Evolutionary conservation across 2,888 invertebrate species (phyloP).

Genomic region (Cactoblastis cactorum): DNA sequence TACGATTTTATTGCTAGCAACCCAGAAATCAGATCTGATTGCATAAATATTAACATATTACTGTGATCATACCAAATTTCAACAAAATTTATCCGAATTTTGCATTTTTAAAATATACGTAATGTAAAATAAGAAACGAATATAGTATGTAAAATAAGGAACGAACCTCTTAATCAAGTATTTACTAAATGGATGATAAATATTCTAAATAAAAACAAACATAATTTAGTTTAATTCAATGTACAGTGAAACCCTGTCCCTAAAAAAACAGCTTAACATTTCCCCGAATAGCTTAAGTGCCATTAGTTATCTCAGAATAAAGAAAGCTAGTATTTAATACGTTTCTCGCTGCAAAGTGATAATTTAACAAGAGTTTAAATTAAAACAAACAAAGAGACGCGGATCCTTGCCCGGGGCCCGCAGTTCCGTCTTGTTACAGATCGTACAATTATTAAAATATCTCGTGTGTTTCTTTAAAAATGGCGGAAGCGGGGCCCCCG

Average conservation of each 20-base stretch:
- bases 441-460: slow-evolving; percentile 17
- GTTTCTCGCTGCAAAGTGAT: background rate
- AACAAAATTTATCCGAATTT: too few species aligned
- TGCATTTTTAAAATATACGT: too few species aligned
- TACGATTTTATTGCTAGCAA: background rate
- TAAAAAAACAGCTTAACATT: background rate
- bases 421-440: slow-evolving; percentile 5
- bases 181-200: too few species aligned
- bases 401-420: background rate
- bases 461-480: slow-evolving; percentile 18
- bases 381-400: slow-evolving; percentile 4
- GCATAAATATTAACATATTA: too few species aligned
- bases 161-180: too few species aligned
- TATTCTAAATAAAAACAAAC: too few species aligned
- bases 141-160: too few species aligned
- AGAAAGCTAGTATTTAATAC: background rate
- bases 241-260: too few species aligned
- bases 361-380: background rate
- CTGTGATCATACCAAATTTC: too few species aligned
- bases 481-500: slow-evolving; percentile 7
- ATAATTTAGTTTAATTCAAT: too few species aligned
- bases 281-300: background rate
- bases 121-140: too few species aligned
- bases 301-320: background rate
- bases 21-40: too few species aligned